Conservation (phyloP, 1,140 invertebrate genomes). For the Philopotamus ludificatus region DNA sequence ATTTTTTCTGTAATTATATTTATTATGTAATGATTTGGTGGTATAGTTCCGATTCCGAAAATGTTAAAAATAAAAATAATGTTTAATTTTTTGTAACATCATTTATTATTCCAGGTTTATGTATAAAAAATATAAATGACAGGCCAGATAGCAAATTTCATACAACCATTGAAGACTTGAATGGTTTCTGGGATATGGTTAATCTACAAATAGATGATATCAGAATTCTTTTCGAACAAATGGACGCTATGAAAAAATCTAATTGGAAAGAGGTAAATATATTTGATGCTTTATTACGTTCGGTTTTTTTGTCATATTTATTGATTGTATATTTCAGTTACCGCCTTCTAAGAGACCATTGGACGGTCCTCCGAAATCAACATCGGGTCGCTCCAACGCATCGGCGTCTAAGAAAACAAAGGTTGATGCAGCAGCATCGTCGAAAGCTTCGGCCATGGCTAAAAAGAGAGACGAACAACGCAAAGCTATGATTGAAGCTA, state of each 20-base stretch:
- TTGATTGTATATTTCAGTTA: slow-evolving; percentile 18
- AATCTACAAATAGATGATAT: slow-evolving; percentile 67
- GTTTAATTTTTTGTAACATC: background rate
- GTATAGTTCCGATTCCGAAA: no score
- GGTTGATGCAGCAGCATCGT: slow-evolving; percentile 9
- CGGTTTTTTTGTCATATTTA: background rate
- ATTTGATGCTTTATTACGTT: no score
- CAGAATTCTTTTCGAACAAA: slow-evolving; percentile 21
- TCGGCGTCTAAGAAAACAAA: slow-evolving; percentile 10
- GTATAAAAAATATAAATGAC: slow-evolving; percentile 65
- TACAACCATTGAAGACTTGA: slow-evolving; percentile 84
- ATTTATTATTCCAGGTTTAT: slow-evolving; percentile 53
- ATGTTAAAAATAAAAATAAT: background rate
- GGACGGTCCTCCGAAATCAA: background rate
- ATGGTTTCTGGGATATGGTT: slow-evolving; percentile 98
- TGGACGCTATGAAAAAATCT: slow-evolving; percentile 15
- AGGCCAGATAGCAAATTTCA: slow-evolving; percentile 77
- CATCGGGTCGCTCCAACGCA: background rate
- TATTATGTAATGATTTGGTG: no score
- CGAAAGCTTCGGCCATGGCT: slow-evolving; percentile 6
- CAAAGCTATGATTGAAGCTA: slow-evolving; percentile 25
- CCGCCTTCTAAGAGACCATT: background rate
- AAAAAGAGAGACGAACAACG: slow-evolving; percentile 32
- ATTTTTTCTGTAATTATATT: no score
- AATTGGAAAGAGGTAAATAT: slow-evolving; percentile 33